A percentile compares a stretch with the other conserved stretches of the same genome.
Conservation (phyloP, 2,888 invertebrate species). For the Polydesmus complanatus region DNA sequence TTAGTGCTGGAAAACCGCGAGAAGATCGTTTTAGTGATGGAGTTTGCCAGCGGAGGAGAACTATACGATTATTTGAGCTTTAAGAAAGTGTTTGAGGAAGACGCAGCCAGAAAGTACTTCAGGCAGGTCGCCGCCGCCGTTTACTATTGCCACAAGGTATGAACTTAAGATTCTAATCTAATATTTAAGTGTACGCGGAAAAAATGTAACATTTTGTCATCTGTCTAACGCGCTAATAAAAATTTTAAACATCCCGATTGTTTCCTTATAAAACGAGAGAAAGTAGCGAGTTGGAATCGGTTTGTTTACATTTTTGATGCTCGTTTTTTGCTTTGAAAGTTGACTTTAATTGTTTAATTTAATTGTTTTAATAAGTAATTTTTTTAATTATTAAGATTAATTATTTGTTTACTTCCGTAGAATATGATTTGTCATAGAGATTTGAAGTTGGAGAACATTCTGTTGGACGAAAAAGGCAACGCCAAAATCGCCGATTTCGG, state of each 20-base stretch:
- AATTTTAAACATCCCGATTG: too few relatives aligned
- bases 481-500: conserved; percentile 98
- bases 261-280: too few relatives aligned
- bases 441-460: conserved; percentile 87
- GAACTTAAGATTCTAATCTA: background rate
- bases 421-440: conserved; percentile 95
- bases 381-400: too few relatives aligned
- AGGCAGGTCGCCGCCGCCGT: conserved; percentile 92
- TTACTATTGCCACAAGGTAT: conserved; percentile 86
- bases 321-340: too few relatives aligned
- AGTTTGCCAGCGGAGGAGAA: conserved; percentile 96
- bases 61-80: conserved; percentile 92
- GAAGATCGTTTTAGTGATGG: conserved; percentile 98
- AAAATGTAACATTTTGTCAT: too few relatives aligned
- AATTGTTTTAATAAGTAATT: conserved; percentile 1
- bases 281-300: background rate
- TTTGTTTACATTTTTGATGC: too few relatives aligned
- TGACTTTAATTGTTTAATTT: too few relatives aligned
- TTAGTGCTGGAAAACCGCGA: conserved; percentile 90
- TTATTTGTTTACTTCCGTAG: conserved; percentile 29
- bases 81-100: conserved; percentile 69
- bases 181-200: background rate
- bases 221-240: too few relatives aligned
- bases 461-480: conserved; percentile 81
- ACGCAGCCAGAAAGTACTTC: conserved; percentile 87